Base-by-base conservation (phyloP, 1,140 invertebrate genomes). In the Dendrolimus kikuchii region DNA sequence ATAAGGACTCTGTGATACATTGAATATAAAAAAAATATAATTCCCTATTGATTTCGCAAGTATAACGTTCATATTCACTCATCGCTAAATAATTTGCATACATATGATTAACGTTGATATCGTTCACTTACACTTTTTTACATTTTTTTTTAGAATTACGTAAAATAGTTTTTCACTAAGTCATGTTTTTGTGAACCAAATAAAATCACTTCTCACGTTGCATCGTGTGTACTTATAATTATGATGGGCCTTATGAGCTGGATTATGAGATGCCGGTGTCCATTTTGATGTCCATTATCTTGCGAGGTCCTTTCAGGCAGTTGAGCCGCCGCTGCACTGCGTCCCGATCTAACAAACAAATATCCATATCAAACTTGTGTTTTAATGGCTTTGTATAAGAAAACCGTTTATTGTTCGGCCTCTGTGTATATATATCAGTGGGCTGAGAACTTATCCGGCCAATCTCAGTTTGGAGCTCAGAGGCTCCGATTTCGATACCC, bases 201-300 rank as follows among this genome's bases (percentile, higher is more conserved):
- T 86, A 86, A 86, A 86, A 84, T 86, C 81, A 86, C 81, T 86
- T 82, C 68, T 74, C 72, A 71, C 81, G 59, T 81, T 73, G 72
- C 69, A 66, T 75, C 61, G 56, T 55, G 62, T 82, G 69, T 71
- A 66, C 76, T 77, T 79, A 81, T 51, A 53, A 48, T 46, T 49
- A 62, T 79, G 73, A n/a, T 53, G 60, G 60, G 57, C 56, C 60
- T 38, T 56, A 53, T 65, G 59, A 74, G 71, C 72, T 74, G 64
- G 68, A 86, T 86, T 86, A 86, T 81, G 82, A 86, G 77, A 86
- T 77, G 69, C 82, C 82, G 47, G 82, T 77, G 63, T 86, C 82
- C 54, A 86, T 62, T 71, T 83, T 83, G 9, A 80, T 79, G 46
- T 86, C 82, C 80, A 82, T 82, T 48, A 86, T 77, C 67, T 86